Conservation (phyloP, 2,113 vertebrate genomes). For the Oreochromis tanganicae region DNA sequence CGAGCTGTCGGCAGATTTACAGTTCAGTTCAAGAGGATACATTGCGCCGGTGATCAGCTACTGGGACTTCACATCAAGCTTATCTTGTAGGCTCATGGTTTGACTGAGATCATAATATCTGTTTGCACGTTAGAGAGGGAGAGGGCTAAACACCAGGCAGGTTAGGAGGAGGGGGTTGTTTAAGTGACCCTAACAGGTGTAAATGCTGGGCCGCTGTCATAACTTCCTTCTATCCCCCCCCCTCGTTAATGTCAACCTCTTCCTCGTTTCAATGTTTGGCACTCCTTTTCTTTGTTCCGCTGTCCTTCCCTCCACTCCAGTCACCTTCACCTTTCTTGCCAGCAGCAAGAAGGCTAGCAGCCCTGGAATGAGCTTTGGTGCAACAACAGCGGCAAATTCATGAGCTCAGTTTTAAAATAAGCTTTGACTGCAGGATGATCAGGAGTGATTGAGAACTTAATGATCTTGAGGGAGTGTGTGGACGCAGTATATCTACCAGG, state of each 20-base stretch:
- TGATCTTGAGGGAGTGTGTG: no score
- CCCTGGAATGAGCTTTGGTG: no score
- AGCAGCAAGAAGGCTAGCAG: background rate
- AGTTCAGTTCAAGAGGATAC: slow-evolving; percentile 16
- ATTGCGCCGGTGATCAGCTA: background rate
- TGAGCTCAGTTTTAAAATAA: no score
- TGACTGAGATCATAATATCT: slow-evolving; percentile 4
- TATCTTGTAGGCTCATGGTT: background rate
- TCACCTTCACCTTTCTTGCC: background rate
- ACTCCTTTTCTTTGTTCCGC: background rate
- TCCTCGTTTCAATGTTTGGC: background rate
- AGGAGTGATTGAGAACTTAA: no score
- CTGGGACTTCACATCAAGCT: slow-evolving; percentile 2
- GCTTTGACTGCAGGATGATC: no score
- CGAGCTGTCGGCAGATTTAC: slow-evolving; percentile 20
- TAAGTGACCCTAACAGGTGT: slow-evolving; percentile 33
- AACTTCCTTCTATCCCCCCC: background rate
- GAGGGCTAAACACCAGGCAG: background rate
- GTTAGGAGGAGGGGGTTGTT: background rate
- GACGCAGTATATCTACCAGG: no score
- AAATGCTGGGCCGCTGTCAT: background rate
- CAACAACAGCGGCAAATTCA: no score
- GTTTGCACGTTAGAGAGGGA: background rate
- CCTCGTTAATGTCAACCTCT: background rate
- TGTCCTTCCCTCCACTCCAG: background rate